These are phyloP conservation scores for Acanthurus lineatus DNA, from an alignment of 2,797 vertebrate genomes.

Conservation along the genomic window DNA sequence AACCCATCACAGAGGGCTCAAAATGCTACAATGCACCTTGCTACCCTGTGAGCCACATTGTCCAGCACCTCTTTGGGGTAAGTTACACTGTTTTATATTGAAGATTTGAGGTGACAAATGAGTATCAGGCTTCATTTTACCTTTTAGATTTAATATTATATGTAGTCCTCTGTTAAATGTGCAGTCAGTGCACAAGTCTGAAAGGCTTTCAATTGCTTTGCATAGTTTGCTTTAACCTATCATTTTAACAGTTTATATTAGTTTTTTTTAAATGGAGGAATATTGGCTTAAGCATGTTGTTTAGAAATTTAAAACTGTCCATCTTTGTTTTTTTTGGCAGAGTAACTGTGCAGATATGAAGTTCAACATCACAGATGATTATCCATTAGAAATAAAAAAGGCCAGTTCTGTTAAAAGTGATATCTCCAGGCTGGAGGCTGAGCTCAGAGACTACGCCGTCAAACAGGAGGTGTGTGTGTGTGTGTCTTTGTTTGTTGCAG, in stretches of 20 bases:
- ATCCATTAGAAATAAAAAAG: conserved; percentile 14
- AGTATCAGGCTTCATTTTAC: neutral
- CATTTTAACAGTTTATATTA: neutral
- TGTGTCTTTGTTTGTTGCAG: neutral
- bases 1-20: conserved; percentile 65
- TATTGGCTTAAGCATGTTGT: neutral
- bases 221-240: neutral
- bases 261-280: neutral
- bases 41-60: conserved; percentile 89
- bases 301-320: neutral
- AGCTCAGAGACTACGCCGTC: conserved; percentile 63
- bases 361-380: conserved; percentile 36
- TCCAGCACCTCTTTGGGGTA: conserved; percentile 93
- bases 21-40: conserved; percentile 73
- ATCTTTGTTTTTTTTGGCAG: conserved; percentile 40
- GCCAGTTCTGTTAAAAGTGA: conserved; percentile 32
- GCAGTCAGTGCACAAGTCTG: neutral
- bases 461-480: conserved; percentile 67
- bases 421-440: conserved; percentile 65
- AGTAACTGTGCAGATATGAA: conserved; percentile 58
- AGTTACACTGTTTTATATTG: conserved; percentile 50
- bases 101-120: neutral
- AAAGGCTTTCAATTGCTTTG: neutral
- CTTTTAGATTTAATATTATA: neutral
- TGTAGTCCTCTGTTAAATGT: neutral